These are phyloP conservation scores for Actinostola sp. DNA, from an alignment of 92 coral and sea anemone genomes.

Conservation along the genomic window DNA sequence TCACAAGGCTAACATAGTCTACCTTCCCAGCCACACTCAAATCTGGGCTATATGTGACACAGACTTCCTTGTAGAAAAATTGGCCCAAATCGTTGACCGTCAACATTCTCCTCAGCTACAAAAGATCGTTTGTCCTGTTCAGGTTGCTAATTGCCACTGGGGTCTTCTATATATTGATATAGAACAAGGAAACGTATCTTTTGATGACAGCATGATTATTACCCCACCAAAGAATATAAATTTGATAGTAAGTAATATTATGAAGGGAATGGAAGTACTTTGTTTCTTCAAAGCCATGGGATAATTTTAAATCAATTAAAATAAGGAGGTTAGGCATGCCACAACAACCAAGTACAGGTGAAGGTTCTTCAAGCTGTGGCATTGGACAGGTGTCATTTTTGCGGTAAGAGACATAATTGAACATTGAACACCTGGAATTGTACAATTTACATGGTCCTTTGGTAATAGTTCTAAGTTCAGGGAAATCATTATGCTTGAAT, in stretches of 20 bases:
- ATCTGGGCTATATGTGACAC: neutral
- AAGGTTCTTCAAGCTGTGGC: conserved; percentile 49
- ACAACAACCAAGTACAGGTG: conserved; percentile 22
- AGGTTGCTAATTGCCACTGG: conserved; percentile 5
- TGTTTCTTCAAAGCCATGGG: neutral
- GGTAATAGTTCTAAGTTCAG: neutral
- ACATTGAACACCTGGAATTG: neutral
- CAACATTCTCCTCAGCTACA: too few species aligned
- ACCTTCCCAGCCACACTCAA: neutral
- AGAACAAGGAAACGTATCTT: conserved; percentile 3
- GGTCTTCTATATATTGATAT: conserved; percentile 3
- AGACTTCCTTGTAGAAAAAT: neutral
- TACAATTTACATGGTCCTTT: neutral
- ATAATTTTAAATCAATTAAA: neutral
- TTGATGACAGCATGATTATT: conserved; percentile 24
- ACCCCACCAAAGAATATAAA: conserved; percentile 18
- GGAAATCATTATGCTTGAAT: neutral
- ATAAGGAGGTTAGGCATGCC: conserved; percentile 54
- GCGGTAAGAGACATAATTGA: conserved; percentile 28
- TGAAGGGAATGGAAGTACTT: neutral
- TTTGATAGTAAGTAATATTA: neutral
- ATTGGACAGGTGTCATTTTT: too few species aligned
- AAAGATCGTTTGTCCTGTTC: conserved; percentile 5
- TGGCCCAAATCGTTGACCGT: neutral
- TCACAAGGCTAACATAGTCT: too few species aligned